Evolutionary conservation across 2,113 vertebrate genomes (phyloP).

Genomic region (Pygoscelis antarcticus): DNA sequence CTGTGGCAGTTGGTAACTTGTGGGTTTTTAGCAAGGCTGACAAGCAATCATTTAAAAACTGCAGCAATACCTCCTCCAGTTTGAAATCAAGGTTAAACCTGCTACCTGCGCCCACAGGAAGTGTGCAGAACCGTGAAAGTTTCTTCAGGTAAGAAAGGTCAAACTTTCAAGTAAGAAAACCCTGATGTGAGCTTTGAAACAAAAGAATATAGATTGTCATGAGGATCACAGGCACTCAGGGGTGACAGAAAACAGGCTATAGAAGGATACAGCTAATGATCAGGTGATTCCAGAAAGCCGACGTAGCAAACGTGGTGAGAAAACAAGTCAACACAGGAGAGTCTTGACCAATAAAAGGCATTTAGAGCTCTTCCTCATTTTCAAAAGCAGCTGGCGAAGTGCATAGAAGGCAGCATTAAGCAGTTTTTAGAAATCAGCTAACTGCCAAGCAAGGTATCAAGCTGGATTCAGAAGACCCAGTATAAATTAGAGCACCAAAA

Average conservation of each 20-base stretch:
- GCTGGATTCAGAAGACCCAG: neutral
- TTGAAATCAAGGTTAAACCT: neutral
- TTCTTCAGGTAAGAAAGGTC: neutral
- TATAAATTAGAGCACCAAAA: neutral
- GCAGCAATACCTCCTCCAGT: neutral
- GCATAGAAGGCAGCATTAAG: neutral
- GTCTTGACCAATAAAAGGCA: neutral
- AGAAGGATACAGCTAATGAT: neutral
- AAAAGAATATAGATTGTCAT: neutral
- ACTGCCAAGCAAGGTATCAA: neutral
- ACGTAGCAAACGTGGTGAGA: accelerated
- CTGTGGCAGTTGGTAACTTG: neutral
- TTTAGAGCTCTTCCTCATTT: neutral
- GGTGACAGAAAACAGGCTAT: neutral
- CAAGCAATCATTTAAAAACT: neutral
- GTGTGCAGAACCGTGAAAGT: neutral
- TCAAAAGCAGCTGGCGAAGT: neutral
- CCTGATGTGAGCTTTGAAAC: neutral
- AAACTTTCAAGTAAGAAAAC: neutral
- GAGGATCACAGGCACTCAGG: neutral
- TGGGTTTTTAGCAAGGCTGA: neutral
- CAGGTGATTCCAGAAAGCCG: neutral
- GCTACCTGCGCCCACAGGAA: neutral
- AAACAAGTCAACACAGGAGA: neutral
- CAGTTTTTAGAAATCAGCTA: neutral